These are phyloP conservation scores for Xestia xanthographa DNA, from an alignment of 2,888 invertebrate species.

Conservation along the genomic window DNA sequence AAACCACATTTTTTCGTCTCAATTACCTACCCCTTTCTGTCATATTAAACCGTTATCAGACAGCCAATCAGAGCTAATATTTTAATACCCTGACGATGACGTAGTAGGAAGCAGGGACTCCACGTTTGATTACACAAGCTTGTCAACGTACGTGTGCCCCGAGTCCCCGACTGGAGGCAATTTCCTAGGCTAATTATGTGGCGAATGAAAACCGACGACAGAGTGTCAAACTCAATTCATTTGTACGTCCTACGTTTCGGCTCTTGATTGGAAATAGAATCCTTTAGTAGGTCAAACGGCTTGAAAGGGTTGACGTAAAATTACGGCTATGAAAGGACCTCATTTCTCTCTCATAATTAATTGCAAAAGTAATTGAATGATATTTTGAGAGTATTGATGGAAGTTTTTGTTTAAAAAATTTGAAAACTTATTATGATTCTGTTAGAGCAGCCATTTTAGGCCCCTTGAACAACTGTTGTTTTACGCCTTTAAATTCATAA, in stretches of 20 bases:
- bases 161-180: conserved; percentile 77
- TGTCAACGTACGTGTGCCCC: conserved; percentile 69
- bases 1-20: conserved; percentile 8
- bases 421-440: neutral
- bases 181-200: conserved; percentile 87
- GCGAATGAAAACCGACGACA: conserved; percentile 82
- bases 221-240: conserved; percentile 80
- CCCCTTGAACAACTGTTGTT: neutral
- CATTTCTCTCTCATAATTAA: conserved; percentile 32
- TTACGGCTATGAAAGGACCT: conserved; percentile 31
- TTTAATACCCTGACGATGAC: conserved; percentile 42
- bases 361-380: conserved; percentile 32
- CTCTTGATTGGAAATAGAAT: conserved; percentile 55
- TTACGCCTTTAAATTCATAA: neutral
- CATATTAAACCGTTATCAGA: conserved; percentile 27
- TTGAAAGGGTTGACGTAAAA: conserved; percentile 45
- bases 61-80: conserved; percentile 54
- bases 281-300: conserved; percentile 45
- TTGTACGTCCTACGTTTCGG: conserved; percentile 59
- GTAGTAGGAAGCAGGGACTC: conserved; percentile 23
- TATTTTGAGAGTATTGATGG: conserved; percentile 3
- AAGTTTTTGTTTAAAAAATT: neutral
- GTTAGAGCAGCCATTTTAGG: no score
- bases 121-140: conserved; percentile 63
- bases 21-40: neutral